Conservation (phyloP, 2,113 vertebrate genomes). For the Strix uralensis region DNA sequence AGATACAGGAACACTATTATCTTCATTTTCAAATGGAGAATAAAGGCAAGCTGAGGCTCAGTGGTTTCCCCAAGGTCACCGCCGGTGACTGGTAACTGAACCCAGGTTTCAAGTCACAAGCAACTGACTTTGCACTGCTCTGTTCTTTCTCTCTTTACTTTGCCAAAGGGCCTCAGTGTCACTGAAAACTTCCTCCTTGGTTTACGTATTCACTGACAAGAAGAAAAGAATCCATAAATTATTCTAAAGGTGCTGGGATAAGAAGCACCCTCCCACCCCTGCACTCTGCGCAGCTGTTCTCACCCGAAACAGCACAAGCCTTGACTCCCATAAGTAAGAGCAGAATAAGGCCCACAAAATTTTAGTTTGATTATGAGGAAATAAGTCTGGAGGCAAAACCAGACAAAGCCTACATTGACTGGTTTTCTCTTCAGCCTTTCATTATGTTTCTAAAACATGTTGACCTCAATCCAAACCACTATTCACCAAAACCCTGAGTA, state of each 20-base stretch:
- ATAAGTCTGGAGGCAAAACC: background rate
- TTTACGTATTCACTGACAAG: background rate
- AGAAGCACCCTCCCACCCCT: background rate
- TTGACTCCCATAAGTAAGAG: background rate
- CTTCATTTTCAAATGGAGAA: background rate
- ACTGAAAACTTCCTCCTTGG: conserved; percentile 2
- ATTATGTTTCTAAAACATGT: background rate
- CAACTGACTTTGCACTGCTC: background rate
- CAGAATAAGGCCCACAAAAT: background rate
- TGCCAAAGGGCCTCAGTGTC: background rate
- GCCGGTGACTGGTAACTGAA: background rate
- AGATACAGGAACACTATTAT: background rate
- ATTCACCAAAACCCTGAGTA: background rate
- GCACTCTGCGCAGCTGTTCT: background rate
- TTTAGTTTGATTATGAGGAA: background rate
- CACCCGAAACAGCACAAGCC: background rate
- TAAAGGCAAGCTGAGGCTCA: background rate
- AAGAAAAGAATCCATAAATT: conserved; percentile 3
- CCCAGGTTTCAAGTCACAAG: conserved; percentile 18
- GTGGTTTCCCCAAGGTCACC: background rate
- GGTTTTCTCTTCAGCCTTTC: background rate
- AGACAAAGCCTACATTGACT: background rate
- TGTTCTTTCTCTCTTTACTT: background rate
- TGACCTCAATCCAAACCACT: background rate
- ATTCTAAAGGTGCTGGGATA: background rate